Evolutionary conservation across 1,140 invertebrate genomes (phyloP).

Genomic region (Cardiocondyla obscurior): DNA sequence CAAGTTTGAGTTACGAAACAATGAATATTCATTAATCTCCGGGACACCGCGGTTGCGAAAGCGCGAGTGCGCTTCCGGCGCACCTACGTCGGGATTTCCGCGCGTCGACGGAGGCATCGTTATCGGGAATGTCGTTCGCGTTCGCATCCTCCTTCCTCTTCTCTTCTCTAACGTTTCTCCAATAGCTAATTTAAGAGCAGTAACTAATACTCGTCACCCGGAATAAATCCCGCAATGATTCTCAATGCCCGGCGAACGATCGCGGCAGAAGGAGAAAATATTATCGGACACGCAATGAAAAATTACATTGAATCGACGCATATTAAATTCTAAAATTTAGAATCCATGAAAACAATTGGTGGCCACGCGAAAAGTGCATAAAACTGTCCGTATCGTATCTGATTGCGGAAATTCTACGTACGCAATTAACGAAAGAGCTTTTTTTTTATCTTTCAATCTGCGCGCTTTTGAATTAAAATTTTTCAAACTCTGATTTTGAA

Average conservation of each 20-base stretch:
- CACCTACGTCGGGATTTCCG: conserved; percentile 54
- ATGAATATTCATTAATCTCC: conserved; percentile 82
- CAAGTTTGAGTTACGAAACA: conserved; percentile 78
- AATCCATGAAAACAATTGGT: background rate
- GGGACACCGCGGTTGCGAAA: conserved; percentile 64
- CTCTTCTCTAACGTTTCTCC: conserved; percentile 11
- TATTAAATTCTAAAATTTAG: background rate
- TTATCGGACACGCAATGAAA: background rate
- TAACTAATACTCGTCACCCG: conserved; percentile 12
- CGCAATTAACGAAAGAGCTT: background rate
- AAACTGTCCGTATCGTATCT: background rate
- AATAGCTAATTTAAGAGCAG: conserved; percentile 49
- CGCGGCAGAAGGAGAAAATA: conserved; percentile 8
- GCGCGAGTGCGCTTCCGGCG: conserved; percentile 52
- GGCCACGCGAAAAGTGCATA: too few species aligned
- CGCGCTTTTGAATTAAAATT: background rate
- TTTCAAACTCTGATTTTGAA: background rate
- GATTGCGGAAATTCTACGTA: background rate
- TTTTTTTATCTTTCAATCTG: conserved; percentile 30
- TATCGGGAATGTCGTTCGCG: conserved; percentile 51
- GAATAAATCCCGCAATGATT: conserved; percentile 38
- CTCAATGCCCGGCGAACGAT: conserved; percentile 12
- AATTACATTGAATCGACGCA: conserved; percentile 14
- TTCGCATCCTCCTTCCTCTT: conserved; percentile 30
- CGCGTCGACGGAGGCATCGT: conserved; percentile 44